These are phyloP conservation scores for Danionella dracula DNA, from an alignment of 2,797 vertebrate genomes.

Conservation along the genomic window DNA sequence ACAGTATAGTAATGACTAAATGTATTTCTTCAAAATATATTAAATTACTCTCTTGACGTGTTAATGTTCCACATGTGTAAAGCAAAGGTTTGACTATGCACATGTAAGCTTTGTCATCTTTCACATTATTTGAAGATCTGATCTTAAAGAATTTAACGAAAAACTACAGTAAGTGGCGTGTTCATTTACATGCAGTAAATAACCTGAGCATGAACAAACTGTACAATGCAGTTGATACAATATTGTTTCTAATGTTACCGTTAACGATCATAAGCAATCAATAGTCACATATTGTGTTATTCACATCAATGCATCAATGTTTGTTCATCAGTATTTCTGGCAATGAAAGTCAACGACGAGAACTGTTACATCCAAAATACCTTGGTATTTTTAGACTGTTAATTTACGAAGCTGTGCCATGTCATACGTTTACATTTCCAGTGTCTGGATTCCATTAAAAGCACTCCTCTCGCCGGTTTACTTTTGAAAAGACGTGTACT, in stretches of 20 bases:
- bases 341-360: conserved; percentile 55
- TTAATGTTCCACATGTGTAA: conserved; percentile 61
- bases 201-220: neutral
- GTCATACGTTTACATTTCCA: conserved; percentile 34
- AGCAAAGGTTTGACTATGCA: conserved; percentile 51
- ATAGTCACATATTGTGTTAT: neutral
- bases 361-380: conserved; percentile 65
- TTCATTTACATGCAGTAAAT: neutral
- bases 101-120: conserved; percentile 39
- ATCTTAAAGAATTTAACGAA: neutral
- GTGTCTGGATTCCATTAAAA: conserved; percentile 30
- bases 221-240: conserved; percentile 3
- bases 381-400: conserved; percentile 69
- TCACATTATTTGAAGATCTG: too few relatives aligned
- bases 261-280: conserved; percentile 2
- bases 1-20: conserved; percentile 51
- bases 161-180: neutral
- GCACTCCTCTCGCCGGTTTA: conserved; percentile 11
- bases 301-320: neutral
- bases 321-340: conserved; percentile 16
- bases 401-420: conserved; percentile 57
- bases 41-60: conserved; percentile 66
- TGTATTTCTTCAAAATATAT: conserved; percentile 61
- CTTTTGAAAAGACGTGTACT: conserved; percentile 57
- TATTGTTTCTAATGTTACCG: neutral